These are phyloP conservation scores for Parus major DNA, from an alignment of 2,113 vertebrate species.

Conservation along the genomic window DNA sequence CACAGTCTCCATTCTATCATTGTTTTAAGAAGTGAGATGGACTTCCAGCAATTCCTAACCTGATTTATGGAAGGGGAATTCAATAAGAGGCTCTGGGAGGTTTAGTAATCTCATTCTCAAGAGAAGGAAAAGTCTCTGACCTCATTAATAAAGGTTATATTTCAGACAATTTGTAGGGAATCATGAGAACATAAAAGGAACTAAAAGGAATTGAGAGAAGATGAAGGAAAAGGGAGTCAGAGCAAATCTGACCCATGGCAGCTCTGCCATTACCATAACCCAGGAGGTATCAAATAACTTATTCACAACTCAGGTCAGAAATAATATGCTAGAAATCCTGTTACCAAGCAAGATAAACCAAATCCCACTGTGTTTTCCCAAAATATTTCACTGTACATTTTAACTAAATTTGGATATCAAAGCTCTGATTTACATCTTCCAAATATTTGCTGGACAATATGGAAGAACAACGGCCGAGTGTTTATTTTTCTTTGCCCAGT, in stretches of 20 bases:
- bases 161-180: constrained; percentile 1
- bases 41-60: background rate
- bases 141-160: constrained; percentile 44
- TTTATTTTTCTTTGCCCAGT: background rate
- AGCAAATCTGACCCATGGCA: background rate
- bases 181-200: background rate
- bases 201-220: background rate
- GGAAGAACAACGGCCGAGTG: rapidly evolving
- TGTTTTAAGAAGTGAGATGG: background rate
- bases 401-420: constrained; percentile 43
- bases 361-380: background rate
- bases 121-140: background rate
- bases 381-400: constrained; percentile 15
- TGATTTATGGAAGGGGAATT: constrained; percentile 12
- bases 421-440: constrained; percentile 35
- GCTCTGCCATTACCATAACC: background rate
- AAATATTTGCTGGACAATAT: constrained; percentile 1
- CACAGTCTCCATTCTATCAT: background rate
- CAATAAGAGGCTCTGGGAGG: constrained; percentile 10
- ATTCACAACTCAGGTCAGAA: background rate
- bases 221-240: rapidly evolving
- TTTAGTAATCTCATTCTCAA: background rate
- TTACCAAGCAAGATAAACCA: constrained; percentile 35
- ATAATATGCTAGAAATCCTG: background rate
- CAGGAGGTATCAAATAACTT: background rate